Percentiles rank a stretch among this genome's conserved stretches.
phyloP scores from a whole-genome alignment of 1,140 invertebrate genomes.

The Drosophila obscura region DNA sequence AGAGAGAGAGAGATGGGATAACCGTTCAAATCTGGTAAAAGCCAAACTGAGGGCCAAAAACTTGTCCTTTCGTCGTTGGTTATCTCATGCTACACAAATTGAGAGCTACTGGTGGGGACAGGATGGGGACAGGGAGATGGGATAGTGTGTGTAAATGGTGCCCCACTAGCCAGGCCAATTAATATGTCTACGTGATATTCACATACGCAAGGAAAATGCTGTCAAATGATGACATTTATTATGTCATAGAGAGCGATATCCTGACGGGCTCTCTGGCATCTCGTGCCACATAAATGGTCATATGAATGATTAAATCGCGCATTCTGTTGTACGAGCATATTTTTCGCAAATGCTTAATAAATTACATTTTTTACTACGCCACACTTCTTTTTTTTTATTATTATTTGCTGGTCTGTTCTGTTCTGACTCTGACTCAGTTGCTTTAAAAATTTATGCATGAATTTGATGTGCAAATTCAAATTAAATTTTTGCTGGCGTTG shows the following conservation, averaged over 20 bases:
- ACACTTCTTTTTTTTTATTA: constrained; percentile 3
- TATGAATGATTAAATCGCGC: constrained; percentile 64
- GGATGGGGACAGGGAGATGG: background rate
- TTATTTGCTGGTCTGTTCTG: background rate
- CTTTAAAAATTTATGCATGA: constrained; percentile 71
- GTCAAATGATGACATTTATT: constrained; percentile 70
- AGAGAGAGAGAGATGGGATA: constrained; percentile 23
- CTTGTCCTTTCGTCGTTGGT: constrained; percentile 34
- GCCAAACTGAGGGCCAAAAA: constrained; percentile 46
- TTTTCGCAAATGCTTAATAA: constrained; percentile 48
- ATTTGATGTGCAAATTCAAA: constrained; percentile 79
- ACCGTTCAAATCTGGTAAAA: constrained; percentile 51
- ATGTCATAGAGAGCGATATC: constrained; percentile 50
- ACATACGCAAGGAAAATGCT: constrained; percentile 31
- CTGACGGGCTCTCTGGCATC: constrained; percentile 5
- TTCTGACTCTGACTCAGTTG: background rate
- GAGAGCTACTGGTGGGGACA: background rate
- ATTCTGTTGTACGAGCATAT: constrained; percentile 18
- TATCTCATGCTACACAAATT: constrained; percentile 33
- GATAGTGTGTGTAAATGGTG: constrained; percentile 20
- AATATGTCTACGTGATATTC: constrained; percentile 55
- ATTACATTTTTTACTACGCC: constrained; percentile 51
- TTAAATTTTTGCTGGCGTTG: constrained; percentile 65
- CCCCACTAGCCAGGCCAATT: constrained; percentile 29
- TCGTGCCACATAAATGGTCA: constrained; percentile 57